These are phyloP conservation scores for Dryas iulia DNA, from an alignment of 1,140 invertebrate genomes.

Conservation along the genomic window DNA sequence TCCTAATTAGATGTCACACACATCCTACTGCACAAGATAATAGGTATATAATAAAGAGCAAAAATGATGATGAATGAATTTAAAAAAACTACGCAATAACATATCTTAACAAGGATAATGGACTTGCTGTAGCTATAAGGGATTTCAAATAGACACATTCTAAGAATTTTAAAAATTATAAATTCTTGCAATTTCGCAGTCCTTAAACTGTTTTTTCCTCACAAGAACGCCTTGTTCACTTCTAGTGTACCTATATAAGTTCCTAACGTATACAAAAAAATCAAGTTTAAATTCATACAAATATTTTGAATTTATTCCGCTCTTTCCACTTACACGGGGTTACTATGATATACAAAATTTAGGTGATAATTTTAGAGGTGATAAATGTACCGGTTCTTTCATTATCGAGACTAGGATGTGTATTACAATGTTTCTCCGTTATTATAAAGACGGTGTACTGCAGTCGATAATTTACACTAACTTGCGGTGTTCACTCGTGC, in stretches of 20 bases:
- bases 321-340: not conserved
- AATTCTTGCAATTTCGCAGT: constrained; percentile 13
- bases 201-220: constrained; percentile 8
- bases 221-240: not conserved
- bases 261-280: too few relatives aligned
- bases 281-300: too few relatives aligned
- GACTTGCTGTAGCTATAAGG: not conserved
- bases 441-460: constrained; percentile 31
- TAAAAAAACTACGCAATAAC: constrained; percentile 9
- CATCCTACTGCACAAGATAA: too few relatives aligned
- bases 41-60: too few relatives aligned
- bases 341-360: constrained; percentile 30
- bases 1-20: too few relatives aligned
- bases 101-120: constrained; percentile 30
- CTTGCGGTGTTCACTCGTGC: constrained; percentile 44
- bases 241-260: too few relatives aligned
- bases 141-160: not conserved
- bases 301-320: not conserved
- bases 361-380: constrained; percentile 55
- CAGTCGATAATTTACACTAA: constrained; percentile 53
- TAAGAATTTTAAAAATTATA: not conserved
- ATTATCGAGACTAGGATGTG: constrained; percentile 34
- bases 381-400: constrained; percentile 32
- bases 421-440: constrained; percentile 30
- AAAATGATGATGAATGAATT: not conserved